These are phyloP conservation scores for Drosophila lini DNA, from an alignment of 1,140 invertebrate species.

Conservation along the genomic window DNA sequence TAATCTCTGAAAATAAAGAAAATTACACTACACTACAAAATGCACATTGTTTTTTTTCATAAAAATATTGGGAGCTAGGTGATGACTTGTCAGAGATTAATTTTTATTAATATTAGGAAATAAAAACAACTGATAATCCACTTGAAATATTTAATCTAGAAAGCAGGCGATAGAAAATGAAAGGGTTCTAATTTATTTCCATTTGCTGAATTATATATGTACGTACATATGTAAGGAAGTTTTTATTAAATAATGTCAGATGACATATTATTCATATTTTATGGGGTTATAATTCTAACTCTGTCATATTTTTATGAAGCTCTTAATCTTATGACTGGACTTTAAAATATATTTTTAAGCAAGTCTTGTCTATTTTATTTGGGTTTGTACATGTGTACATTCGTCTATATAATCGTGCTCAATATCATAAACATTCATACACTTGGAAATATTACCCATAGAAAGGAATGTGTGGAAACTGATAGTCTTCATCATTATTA, in stretches of 20 bases:
- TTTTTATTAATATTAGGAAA: neutral
- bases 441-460: neutral
- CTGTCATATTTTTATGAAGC: too few relatives aligned
- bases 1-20: constrained; percentile 57
- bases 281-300: neutral
- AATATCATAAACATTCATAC: neutral
- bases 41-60: neutral
- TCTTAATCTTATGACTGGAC: neutral
- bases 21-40: constrained; percentile 32
- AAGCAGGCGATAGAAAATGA: constrained; percentile 7
- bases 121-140: neutral
- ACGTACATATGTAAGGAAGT: neutral
- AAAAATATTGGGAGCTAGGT: neutral
- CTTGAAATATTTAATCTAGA: neutral
- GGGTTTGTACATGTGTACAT: neutral
- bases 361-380: neutral
- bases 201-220: neutral
- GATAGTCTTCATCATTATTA: neutral
- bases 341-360: neutral
- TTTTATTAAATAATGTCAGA: neutral
- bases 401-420: neutral
- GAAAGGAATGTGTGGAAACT: neutral
- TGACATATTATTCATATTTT: neutral
- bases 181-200: neutral
- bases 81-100: neutral